Conservation (phyloP, 2,888 invertebrate species). For the Fragum fragum region DNA sequence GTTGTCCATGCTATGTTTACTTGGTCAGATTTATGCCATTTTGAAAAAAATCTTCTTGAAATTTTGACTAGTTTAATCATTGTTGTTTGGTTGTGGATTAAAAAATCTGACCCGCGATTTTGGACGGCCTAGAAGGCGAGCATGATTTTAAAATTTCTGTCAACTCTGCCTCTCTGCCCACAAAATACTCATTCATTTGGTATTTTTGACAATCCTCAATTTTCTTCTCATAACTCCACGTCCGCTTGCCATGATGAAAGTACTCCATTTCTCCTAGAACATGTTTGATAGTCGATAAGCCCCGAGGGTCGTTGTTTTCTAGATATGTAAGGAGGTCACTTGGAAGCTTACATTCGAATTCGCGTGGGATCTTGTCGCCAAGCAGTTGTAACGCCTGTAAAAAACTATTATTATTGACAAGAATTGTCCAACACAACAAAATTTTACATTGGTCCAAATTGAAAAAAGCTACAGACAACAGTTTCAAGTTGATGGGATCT, state of each 20-base stretch:
- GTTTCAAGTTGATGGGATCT: too few relatives aligned
- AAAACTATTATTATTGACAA: not conserved
- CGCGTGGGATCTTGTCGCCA: not conserved
- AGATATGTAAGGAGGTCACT: slow-evolving; percentile 7
- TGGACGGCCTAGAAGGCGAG: not conserved
- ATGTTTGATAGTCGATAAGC: not conserved
- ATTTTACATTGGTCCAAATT: too few relatives aligned
- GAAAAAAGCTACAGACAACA: too few relatives aligned
- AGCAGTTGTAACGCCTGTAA: slow-evolving; percentile 4
- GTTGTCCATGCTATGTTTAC: too few relatives aligned
- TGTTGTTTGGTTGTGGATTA: too few relatives aligned
- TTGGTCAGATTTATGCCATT: too few relatives aligned
- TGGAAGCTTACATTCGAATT: not conserved
- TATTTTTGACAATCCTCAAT: not conserved
- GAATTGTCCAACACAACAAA: not conserved
- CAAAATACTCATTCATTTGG: not conserved
- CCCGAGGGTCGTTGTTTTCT: not conserved
- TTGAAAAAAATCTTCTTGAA: too few relatives aligned
- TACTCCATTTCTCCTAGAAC: slow-evolving; percentile 14
- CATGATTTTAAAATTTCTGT: not conserved
- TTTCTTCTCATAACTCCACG: not conserved
- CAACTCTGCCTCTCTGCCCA: not conserved
- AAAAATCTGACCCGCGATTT: too few relatives aligned
- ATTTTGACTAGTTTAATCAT: too few relatives aligned
- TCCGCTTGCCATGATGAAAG: not conserved